Evolutionary conservation across 2,797 vertebrate genomes (phyloP).

Genomic region (Hephaestus fuliginosus): DNA sequence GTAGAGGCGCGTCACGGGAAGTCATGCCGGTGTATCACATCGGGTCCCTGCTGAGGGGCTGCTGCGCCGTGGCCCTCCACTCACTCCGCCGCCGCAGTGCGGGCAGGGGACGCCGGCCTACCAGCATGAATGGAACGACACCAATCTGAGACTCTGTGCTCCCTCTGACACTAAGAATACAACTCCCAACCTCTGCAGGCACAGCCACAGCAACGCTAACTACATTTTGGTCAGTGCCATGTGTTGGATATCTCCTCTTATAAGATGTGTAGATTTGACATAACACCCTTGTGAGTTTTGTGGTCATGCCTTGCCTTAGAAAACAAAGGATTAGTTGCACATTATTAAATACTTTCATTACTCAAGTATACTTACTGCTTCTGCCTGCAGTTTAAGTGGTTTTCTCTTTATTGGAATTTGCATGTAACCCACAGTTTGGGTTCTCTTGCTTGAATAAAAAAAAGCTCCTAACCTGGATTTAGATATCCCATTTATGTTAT

Average conservation of each 20-base stretch:
- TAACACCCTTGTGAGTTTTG: conserved; percentile 45
- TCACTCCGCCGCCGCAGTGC: conserved; percentile 88
- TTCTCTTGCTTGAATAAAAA: conserved; percentile 63
- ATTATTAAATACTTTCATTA: conserved; percentile 43
- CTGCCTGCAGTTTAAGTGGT: conserved; percentile 59
- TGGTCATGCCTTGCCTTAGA: conserved; percentile 63
- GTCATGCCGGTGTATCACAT: conserved; percentile 94
- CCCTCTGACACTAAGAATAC: conserved; percentile 9
- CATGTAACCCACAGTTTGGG: conserved; percentile 59
- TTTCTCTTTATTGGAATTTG: conserved; percentile 60
- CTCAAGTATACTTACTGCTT: conserved; percentile 49
- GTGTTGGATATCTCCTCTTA: conserved; percentile 26
- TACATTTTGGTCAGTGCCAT: conserved; percentile 8
- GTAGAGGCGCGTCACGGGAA: conserved; percentile 88
- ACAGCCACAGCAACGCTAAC: conserved; percentile 27
- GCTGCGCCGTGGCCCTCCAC: conserved; percentile 95
- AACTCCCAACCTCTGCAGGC: conserved; percentile 40
- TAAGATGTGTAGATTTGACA: conserved; percentile 41
- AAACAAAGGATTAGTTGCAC: conserved; percentile 60
- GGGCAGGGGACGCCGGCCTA: conserved; percentile 61
- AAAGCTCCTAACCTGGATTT: neutral
- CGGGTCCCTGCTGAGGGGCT: conserved; percentile 94
- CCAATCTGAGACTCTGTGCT: conserved; percentile 79
- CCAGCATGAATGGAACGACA: conserved; percentile 68
- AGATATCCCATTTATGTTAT: neutral